Evolutionary conservation across 2,888 invertebrate species (phyloP), one percentile per base, ranked within the genome.

Genomic region (Acanthosepion lycidas): DNA sequence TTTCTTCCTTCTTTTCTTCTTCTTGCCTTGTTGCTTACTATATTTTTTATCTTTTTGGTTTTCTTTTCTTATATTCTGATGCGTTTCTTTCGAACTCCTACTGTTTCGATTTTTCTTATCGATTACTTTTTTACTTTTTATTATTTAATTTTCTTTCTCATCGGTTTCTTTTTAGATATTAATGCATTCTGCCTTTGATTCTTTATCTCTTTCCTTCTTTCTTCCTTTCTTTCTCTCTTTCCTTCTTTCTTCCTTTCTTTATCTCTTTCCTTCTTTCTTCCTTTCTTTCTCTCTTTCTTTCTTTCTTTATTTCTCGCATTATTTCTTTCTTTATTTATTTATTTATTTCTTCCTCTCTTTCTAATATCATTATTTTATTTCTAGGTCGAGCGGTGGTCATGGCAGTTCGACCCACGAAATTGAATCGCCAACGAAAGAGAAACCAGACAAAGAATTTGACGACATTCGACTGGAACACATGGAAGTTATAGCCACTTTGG

Each of bases 401-500:
- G 94, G 94, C 33, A 92, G 92, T 26, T n/a, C 48, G 12, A 93
- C 93, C n/a, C 78, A 96, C 94, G 96, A 95, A 48, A 94, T 96
- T 18, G 91, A 95, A 26, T 96, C 96, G 18, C 96, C 96, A 8
- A 95, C 95, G 12, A 95, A 95, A 28, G 96, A 96, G 28, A 95
- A 94, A 55, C 95, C 96, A 97, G 96, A 97, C 59, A 97, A 97
- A 94, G 98, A 98, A 95, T 98, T 98, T 97, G 98, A 98, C 53
- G 98, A 98, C 95, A 98, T 99, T 55, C 98, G 98, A 95, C 97
- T 99, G 94, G 98, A 98, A 53, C 98, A 99, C 96, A 98, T 99
- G 96, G 98, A 98, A 96, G 98, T 98, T 95, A 98, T 99, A 42
- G 98, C 98, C 49, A 99, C 99, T 0, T 98, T 99, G 96, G 99